Evolutionary conservation across 2,113 vertebrate genomes (phyloP).

Genomic region (Condylura cristata): DNA sequence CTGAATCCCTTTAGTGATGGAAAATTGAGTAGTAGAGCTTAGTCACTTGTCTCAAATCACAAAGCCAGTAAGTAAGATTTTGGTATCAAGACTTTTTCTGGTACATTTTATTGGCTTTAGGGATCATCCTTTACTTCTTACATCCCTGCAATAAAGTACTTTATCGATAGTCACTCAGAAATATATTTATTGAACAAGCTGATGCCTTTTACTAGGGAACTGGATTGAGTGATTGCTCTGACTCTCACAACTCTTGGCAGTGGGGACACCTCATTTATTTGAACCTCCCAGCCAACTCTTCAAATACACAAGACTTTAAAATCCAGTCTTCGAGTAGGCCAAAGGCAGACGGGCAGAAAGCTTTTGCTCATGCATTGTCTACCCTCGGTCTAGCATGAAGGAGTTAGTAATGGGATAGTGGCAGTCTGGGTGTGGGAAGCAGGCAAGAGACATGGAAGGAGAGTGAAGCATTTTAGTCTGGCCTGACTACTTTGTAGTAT

Average conservation of each 20-base stretch:
- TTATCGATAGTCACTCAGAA: not conserved
- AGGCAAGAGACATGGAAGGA: not conserved
- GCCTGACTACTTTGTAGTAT: not conserved
- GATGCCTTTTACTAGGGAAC: not conserved
- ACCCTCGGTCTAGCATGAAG: not conserved
- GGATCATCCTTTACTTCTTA: conserved; percentile 10
- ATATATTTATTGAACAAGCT: not conserved
- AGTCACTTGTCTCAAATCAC: conserved; percentile 4
- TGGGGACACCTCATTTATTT: not conserved
- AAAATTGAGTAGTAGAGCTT: not conserved
- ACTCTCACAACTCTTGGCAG: not conserved
- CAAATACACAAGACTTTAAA: not conserved
- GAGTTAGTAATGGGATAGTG: not conserved
- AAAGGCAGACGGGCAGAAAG: not conserved
- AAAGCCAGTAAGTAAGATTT: not conserved
- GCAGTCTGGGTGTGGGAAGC: not conserved
- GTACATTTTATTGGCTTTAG: not conserved
- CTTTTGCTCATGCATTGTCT: not conserved
- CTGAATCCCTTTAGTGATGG: not conserved
- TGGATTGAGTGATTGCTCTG: not conserved
- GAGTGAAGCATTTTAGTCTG: not conserved
- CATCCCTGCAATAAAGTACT: not conserved
- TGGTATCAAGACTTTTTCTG: not conserved
- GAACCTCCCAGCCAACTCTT: not conserved
- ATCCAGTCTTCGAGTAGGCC: not conserved